Evolutionary conservation across 2,888 invertebrate genomes (phyloP), one percentile per base, ranked within the genome.

Genomic region (Coenonympha glycerion): DNA sequence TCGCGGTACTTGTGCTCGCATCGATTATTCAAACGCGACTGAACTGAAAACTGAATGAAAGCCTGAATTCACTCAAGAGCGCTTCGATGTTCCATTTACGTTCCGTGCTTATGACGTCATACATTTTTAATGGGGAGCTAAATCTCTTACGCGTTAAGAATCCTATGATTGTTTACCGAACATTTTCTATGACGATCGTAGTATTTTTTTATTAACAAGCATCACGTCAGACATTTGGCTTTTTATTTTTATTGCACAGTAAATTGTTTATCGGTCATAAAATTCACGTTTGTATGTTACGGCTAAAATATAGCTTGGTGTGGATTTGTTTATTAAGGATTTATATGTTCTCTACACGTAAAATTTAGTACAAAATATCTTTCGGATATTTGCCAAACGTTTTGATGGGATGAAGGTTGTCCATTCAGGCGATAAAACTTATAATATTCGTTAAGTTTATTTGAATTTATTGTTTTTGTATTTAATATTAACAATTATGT

Each of bases 231-330:
- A 22, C 36, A 30, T 30, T 39, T 28, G 41, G 41, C 40, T 37
- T 30, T 31, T 39, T 37, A 36, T 50, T 52, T 58, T 56, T 56
- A 57, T 53, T 47, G 28, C 9, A 49, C 53, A 52, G 53, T 61
- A 60, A 61, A 60, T 57, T 33, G 39, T 60, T 60, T 60, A 60
- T 49, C 45, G 56, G 6, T 47, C 58, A 52, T 60, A 52, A 57
- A 47, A 53, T 47, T 52, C 53, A 45, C 37, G 24, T 39, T 39
- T 44, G 21, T 39, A 21, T 39, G 30, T 37, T 30, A 22, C 28
- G 16, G 6, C n/a, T 26, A 30, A 19, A 30, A 34, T 45, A 34
- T 6, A 34, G n/a, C 16, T 24, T 45, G 31, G 6, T 13, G 22
- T 15, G 30, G 18, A 30, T 21, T 19, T 36, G 19, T 19, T 13